Percentiles rank a stretch among this genome's conserved stretches.
phyloP scores from a whole-genome alignment of 2,797 vertebrate species.

The Thalassophryne amazonica region DNA sequence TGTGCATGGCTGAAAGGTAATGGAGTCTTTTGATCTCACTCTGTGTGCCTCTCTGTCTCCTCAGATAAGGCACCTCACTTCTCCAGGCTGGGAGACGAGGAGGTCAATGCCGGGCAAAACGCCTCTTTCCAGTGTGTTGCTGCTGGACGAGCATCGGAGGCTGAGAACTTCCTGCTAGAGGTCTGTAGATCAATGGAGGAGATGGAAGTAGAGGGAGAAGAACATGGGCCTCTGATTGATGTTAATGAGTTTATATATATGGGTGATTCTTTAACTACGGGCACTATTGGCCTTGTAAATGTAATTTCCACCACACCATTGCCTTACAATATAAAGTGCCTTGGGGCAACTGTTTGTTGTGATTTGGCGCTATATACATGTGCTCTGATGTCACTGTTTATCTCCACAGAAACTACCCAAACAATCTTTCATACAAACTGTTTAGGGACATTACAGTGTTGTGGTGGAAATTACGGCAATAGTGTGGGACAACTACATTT shows the following conservation, averaged over 20 bases:
- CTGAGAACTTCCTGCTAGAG: slow-evolving; percentile 91
- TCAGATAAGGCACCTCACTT: slow-evolving; percentile 96
- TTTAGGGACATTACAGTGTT: no score
- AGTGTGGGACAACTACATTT: no score
- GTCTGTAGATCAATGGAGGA: slow-evolving; percentile 70
- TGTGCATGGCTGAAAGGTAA: slow-evolving; percentile 40
- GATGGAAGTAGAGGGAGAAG: not conserved
- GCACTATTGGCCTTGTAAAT: no score
- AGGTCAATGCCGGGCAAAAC: slow-evolving; percentile 95
- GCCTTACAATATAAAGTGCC: no score
- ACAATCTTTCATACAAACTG: no score
- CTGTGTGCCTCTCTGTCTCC: slow-evolving; percentile 30
- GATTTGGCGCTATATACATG: no score
- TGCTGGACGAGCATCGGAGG: slow-evolving; percentile 85
- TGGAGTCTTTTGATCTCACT: slow-evolving; percentile 30
- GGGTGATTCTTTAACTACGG: no score
- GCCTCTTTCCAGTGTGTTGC: slow-evolving; percentile 96
- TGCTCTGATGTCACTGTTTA: no score
- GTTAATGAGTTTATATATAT: not conserved
- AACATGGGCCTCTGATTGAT: not conserved
- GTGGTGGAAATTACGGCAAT: no score
- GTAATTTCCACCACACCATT: no score
- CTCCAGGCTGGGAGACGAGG: slow-evolving; percentile 92
- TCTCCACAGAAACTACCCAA: no score
- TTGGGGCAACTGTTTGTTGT: no score